These are phyloP conservation scores for Ardeotis arabs DNA, from an alignment of 2,113 vertebrate species.

Conservation along the genomic window DNA sequence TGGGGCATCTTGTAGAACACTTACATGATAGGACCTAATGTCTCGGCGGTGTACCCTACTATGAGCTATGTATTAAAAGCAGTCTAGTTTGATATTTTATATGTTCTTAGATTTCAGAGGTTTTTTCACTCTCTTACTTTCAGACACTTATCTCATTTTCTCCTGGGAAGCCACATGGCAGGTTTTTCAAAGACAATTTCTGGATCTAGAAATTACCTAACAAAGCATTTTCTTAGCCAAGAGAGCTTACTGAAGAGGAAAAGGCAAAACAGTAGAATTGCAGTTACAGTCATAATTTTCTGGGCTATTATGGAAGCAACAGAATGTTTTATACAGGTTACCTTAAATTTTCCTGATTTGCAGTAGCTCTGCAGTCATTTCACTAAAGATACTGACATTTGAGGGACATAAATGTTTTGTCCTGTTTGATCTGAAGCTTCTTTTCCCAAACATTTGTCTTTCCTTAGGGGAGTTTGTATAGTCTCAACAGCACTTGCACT, in stretches of 20 bases:
- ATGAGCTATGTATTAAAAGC: neutral
- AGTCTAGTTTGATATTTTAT: neutral
- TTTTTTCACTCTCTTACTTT: neutral
- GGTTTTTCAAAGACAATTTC: neutral
- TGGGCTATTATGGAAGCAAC: neutral
- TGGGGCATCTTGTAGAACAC: neutral
- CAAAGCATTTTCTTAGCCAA: neutral
- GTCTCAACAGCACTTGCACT: slow-evolving; percentile 81
- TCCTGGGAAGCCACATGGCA: neutral
- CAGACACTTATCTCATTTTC: neutral
- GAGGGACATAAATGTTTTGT: neutral
- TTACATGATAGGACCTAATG: neutral
- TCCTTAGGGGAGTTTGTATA: slow-evolving; percentile 77
- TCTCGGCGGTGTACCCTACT: neutral
- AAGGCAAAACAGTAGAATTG: neutral
- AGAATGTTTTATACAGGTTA: neutral
- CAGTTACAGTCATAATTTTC: neutral
- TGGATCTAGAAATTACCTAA: neutral
- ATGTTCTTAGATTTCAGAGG: neutral
- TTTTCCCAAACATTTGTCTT: slow-evolving; percentile 8
- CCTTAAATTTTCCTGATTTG: neutral
- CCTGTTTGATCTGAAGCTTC: neutral
- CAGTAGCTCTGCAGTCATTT: neutral
- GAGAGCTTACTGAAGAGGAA: neutral
- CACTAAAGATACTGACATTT: neutral